These are phyloP conservation scores for Drosophila micromelanica DNA, from an alignment of 1,140 invertebrate genomes.

Conservation along the genomic window DNA sequence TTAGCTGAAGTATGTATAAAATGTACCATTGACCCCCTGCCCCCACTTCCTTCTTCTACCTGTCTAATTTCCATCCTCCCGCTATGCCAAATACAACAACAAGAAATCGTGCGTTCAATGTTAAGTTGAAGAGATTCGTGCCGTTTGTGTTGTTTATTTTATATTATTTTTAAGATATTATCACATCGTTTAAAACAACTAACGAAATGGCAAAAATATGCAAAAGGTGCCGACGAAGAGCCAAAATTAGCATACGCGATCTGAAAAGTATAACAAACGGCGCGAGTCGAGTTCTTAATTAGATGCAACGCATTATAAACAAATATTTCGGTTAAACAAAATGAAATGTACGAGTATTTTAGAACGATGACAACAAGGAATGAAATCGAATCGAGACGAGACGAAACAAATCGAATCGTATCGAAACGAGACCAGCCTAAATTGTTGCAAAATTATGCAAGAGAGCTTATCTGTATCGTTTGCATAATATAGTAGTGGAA, in stretches of 20 bases:
- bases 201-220: constrained; percentile 79
- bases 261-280: constrained; percentile 59
- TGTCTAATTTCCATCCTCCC: constrained; percentile 23
- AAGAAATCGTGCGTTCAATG: constrained; percentile 33
- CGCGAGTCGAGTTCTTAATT: constrained; percentile 47
- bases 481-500: constrained; percentile 78
- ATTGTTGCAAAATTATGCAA: constrained; percentile 72
- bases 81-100: constrained; percentile 57
- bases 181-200: constrained; percentile 83
- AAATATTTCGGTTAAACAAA: constrained; percentile 41
- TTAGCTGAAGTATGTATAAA: constrained; percentile 17
- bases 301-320: constrained; percentile 47
- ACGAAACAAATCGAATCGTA: constrained; percentile 2
- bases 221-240: constrained; percentile 46
- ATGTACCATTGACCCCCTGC: constrained; percentile 15
- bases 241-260: constrained; percentile 37
- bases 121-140: constrained; percentile 47
- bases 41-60: not conserved
- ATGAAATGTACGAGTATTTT: constrained; percentile 39
- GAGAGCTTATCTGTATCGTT: constrained; percentile 53
- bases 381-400: constrained; percentile 32
- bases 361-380: constrained; percentile 46
- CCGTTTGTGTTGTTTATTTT: constrained; percentile 44
- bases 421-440: constrained; percentile 46
- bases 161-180: constrained; percentile 56